Base-by-base conservation (phyloP, 2,888 invertebrate genomes). In the Acleris sparsana region DNA sequence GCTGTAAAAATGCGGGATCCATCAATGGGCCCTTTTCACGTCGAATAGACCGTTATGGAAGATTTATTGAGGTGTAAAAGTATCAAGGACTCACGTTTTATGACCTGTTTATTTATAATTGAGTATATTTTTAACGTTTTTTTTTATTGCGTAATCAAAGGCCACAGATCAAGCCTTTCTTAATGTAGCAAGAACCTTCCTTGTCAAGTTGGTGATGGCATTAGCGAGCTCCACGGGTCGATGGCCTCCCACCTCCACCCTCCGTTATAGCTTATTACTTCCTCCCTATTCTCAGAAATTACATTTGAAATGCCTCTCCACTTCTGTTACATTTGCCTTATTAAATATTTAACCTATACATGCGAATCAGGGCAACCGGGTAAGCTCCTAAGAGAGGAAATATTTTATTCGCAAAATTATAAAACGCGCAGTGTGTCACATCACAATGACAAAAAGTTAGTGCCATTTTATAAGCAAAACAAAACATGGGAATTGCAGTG, bases 11-110 rank as follows among this genome's bases (percentile, higher is more conserved):
- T 46, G 57, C 64, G 68, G 70, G 70, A 78, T 78, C 72, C 73
- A 72, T 79, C 77, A 73, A 75, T 75, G 77, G 74, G 71, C 76
- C 80, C 73, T 77, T 79, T 79, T 79, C 78, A 74, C 73, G 75
- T 75, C 66, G 68, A 73, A 72, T 72, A 73, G 75, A 72, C 74
- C 75, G 75, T 82, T 79, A 76, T 72, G 68, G 71, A 76, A 77
- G 78, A 83, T 80, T 82, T 81, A 83, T 80, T 74, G 72, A 72
- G 71, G 73, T 73, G 64, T 64, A 71, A n/a, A n/a, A 53, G 53
- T 39, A 56, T 43, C 33, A 6, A 29, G 22, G 43, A 18, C 39
- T 69, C 71, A 13, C 65, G 64, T 73, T 74, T 71, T 66, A 55
- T 69, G 70, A 67, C 71, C 69, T 71, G 71, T 74, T 76, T 73